Evolutionary conservation across 2,888 invertebrate species (phyloP), one percentile per base, ranked within the genome.

Genomic region (Resseliella maxima): DNA sequence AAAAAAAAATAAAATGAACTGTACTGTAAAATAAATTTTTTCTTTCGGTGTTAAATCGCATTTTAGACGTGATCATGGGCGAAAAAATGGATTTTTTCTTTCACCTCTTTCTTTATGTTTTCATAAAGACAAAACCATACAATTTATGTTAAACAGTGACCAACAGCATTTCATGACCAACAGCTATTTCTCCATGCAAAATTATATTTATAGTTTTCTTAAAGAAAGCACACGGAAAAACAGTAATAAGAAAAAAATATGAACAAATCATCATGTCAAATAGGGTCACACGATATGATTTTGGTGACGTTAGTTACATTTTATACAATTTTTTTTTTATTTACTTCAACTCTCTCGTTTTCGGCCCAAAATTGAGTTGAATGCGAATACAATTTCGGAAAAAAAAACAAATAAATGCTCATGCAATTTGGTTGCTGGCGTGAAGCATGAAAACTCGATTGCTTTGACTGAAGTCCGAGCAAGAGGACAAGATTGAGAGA

Each of bases 251-350:
- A 36, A 81, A 21, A 81, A 38, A 38, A n/a, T n/a, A 38, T 5
- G 83, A 83, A 83, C 83, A 83, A 83, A 38, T 83, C 83, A 38
- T 83, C 38, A 24, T 38, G 38, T 83, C 83, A 38, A 83, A 83
- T 2, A 83, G 83, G 83, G 83, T 83, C 83, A 83, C 83, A 83
- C 83, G 83, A 31, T 72, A 72, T 72, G 72, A 35, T 72, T 72
- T 72, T 35, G 72, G 72, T 72, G 72, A 72, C 27, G 72, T 31
- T 59, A 27, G 59, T 24, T 72, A 72, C 72, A 72, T 72, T 72
- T 72, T 72, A 72, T 31, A 72, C 31, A 72, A 59, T 24, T 59
- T 59, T 59, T n/a, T n/a, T n/a, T n/a, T n/a, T n/a, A n/a, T n/a
- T n/a, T n/a, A n/a, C n/a, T n/a, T n/a, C 45, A 45, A 45, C 35